A percentile compares a stretch with the other conserved stretches of the same genome.
Evolutionary conservation across 2,113 vertebrate genomes (phyloP).

Genomic region (Cichladusa arquata): DNA sequence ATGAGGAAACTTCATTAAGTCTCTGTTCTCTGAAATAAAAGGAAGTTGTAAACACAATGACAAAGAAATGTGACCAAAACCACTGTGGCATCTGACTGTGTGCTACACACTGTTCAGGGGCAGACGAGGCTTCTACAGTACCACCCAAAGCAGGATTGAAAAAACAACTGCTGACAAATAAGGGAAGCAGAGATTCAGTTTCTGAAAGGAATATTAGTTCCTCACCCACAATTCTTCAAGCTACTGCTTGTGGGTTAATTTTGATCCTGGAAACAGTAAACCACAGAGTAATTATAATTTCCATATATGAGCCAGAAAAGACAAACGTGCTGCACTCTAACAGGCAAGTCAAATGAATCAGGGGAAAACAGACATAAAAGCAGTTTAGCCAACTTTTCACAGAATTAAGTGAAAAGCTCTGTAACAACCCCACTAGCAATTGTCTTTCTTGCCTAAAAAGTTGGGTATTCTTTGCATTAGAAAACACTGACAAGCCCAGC

Average conservation of each 20-base stretch:
- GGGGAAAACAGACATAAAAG: neutral
- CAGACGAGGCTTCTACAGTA: neutral
- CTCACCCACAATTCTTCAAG: neutral
- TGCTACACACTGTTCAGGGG: neutral
- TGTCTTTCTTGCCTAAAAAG: neutral
- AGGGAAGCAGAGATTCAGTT: neutral
- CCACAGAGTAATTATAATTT: neutral
- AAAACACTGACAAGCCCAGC: neutral
- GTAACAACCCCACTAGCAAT: fast-evolving
- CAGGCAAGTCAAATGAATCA: neutral
- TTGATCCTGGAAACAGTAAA: neutral
- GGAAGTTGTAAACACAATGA: conserved; percentile 49
- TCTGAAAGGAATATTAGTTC: neutral
- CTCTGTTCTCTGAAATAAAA: conserved; percentile 24
- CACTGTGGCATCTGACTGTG: neutral
- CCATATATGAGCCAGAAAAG: neutral
- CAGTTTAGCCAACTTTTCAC: neutral
- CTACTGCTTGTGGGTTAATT: neutral
- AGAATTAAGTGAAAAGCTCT: neutral
- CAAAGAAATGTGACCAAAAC: neutral
- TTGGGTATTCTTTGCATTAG: neutral
- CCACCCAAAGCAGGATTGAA: neutral
- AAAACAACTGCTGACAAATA: neutral
- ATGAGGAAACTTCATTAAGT: conserved; percentile 39
- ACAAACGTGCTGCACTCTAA: neutral